Evolutionary conservation across 2,888 invertebrate genomes (phyloP), one percentile per base, ranked within the genome.

Genomic region (Athalia rosae): DNA sequence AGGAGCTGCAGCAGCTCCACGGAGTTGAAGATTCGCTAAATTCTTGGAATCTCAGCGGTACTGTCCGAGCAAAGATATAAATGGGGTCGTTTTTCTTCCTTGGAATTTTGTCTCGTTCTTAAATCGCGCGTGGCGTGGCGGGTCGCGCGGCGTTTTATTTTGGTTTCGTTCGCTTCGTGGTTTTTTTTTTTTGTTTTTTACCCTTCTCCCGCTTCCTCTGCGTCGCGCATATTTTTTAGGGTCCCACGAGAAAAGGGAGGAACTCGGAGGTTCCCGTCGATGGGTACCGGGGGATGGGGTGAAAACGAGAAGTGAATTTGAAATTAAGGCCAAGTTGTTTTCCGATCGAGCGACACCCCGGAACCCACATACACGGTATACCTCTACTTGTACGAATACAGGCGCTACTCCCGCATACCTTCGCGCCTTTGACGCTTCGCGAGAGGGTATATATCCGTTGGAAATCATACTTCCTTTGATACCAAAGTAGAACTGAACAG

Each of bases 381-480:
- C 11, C 4, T 43, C n/a, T 47, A 15, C 45, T 2, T 28, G 28
- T 28, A 28, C 28, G 28, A 28, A 28, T 28, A 28, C 28, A 28
- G 28, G 28, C 28, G 28, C 28, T 28, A 28, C 28, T 28, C 28
- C 53, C 67, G 67, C 11, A 5, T 53, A 67, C 53, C 67, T 50
- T 67, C 28, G 67, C 53, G 67, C 67, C 67, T 67, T 67, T 67
- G 67, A 67, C 28, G 67, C n/a, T 28, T 2, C 2, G 28, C 41
- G 67, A 64, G 64, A 64, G 64, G 67, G 28, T 67, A 67, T 28
- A 28, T 28, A 28, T 67, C 53, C 67, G 67, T 67, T 67, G 50
- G 50, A 53, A 48, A 67, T 67, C 67, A 67, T 67, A 67, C 53
- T 67, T 53, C 53, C 67, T 67, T 67, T 67, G 67, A 67, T 67